Percentiles rank a stretch among this genome's conserved stretches.
phyloP scores from a whole-genome alignment of 2,113 vertebrate species.

The Myiozetetes cayanensis region DNA sequence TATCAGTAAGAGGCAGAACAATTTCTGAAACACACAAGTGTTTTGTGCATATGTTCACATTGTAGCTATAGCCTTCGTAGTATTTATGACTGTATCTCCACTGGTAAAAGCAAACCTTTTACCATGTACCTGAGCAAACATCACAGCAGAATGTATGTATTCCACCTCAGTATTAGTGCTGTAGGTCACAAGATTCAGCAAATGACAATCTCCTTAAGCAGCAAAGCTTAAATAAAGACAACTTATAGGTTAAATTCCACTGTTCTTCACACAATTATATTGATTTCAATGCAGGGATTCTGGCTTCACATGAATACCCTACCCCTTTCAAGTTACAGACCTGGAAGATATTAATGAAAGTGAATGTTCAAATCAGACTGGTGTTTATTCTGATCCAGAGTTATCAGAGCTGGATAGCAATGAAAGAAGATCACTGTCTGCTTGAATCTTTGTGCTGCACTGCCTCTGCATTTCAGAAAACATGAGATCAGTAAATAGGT shows the following conservation, averaged over 20 bases:
- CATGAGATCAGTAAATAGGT: neutral
- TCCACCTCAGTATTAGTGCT: no score
- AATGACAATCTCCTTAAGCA: neutral
- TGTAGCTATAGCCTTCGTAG: neutral
- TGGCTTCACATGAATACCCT: neutral
- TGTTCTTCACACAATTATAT: neutral
- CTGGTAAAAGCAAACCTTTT: neutral
- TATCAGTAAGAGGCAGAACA: neutral
- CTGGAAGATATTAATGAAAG: neutral
- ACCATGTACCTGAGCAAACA: accelerated
- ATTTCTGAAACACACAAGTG: neutral
- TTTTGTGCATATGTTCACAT: neutral
- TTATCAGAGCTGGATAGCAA: neutral
- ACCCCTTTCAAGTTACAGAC: neutral
- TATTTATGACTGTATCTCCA: neutral
- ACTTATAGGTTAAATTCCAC: no score
- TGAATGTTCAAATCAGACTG: neutral
- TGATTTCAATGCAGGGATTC: neutral
- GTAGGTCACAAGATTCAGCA: neutral
- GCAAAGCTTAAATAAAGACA: neutral
- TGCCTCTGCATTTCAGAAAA: neutral
- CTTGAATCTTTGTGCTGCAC: neutral
- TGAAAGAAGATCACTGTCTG: neutral
- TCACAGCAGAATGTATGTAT: accelerated
- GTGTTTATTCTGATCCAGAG: neutral